Evolutionary conservation across 2,888 invertebrate genomes (phyloP), one percentile per base, ranked within the genome.

Genomic region (Polymixis flavicincta): DNA sequence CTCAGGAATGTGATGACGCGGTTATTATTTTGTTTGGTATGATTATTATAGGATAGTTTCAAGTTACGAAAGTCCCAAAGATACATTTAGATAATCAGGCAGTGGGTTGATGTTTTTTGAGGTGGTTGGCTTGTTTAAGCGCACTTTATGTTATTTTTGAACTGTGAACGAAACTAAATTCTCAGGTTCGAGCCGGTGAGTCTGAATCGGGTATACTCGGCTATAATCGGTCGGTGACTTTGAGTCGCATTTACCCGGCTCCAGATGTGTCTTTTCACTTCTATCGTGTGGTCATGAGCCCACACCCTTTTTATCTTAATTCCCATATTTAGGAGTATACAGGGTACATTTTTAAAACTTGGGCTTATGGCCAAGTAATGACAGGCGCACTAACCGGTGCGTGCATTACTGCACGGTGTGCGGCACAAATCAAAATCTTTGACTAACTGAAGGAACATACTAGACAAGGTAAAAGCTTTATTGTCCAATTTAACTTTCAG

Each of bases 1-100:
- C 81, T 85, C 86, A 85, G 86, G 83, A 83, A 78, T 86, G 67
- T 75, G 73, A 76, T 73, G 80, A 80, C 50, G 50, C 37, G 59
- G 65, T 65, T 82, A 74, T 78, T 80, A 67, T 22, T 74, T 66
- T 67, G 74, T 74, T 74, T 52, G 50, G 22, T 19, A 19, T 22
- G 22, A 42, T 28, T 45, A 74, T 25, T 19, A 25, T 1, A 1
- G 37, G 8, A n/a, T 78, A 28, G 65, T 71, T 63, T 70, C 14
- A 61, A 54, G 28, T 54, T 28, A 25, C 19, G 7, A 25, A 25
- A 45, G 13, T 45, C 7, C 25, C 19, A 28, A 48, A 48, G 13
- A 22, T 17, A 28, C 14, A 45, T 19, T 45, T 64, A 64, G 45
- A 13, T 25, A 14, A 25, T 28, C 7, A 25, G 13, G 45, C 11